Evolutionary conservation across 35 echinoderm and acorn worm species (phyloP).

Genomic region (Apostichopus californicus): DNA sequence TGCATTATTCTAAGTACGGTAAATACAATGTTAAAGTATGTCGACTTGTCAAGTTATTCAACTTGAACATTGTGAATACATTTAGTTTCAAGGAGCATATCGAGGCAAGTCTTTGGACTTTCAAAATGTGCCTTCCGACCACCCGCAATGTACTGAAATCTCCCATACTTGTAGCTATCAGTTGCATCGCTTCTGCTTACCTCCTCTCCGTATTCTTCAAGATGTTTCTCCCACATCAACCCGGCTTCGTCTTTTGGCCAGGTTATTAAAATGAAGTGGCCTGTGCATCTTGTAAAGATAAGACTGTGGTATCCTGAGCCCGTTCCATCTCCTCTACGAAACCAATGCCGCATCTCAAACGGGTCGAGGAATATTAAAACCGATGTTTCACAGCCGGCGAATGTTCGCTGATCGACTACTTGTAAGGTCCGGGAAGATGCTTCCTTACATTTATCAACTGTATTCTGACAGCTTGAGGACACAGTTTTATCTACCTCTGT

Average conservation of each 20-base stretch:
- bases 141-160: slow-evolving; percentile 1
- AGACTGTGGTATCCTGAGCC: slow-evolving; percentile 45
- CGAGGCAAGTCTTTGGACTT: background rate
- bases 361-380: slow-evolving; percentile 36
- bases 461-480: too few species aligned
- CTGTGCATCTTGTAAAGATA: slow-evolving; percentile 45
- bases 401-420: slow-evolving; percentile 37
- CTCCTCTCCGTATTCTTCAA: slow-evolving; percentile 23
- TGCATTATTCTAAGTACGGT: too few species aligned
- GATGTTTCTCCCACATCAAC: slow-evolving; percentile 24
- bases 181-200: slow-evolving; percentile 9
- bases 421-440: background rate
- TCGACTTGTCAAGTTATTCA: too few species aligned
- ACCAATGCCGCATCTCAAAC: slow-evolving; percentile 42
- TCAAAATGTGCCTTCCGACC: slow-evolving; percentile 4
- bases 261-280: slow-evolving; percentile 36
- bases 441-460: background rate
- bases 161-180: slow-evolving; percentile 6
- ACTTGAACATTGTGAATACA: background rate
- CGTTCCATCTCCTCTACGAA: slow-evolving; percentile 19
- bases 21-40: too few species aligned
- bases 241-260: slow-evolving; percentile 28
- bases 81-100: slow-evolving; percentile 1
- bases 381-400: slow-evolving; percentile 41
- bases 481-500: too few species aligned